phyloP scores from a whole-genome alignment of 2,797 vertebrate genomes.

The Limnodromus scolopaceus region DNA sequence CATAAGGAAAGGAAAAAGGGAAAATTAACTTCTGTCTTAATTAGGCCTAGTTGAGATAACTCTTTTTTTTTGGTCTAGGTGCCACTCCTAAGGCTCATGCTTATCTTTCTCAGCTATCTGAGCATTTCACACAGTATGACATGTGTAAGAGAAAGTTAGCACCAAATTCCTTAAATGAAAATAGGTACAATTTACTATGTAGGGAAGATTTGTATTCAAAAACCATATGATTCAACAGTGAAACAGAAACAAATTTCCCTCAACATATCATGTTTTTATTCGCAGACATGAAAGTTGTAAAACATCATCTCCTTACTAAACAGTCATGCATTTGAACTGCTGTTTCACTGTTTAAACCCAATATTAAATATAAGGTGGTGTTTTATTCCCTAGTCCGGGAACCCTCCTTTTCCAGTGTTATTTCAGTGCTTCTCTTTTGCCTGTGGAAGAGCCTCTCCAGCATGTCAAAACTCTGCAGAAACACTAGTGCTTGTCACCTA shows the following conservation, averaged over 20 bases:
- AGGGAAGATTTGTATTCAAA: not conserved
- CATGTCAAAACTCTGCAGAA: not conserved
- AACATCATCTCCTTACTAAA: not conserved
- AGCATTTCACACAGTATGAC: not conserved
- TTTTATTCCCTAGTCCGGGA: not conserved
- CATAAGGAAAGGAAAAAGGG: not conserved
- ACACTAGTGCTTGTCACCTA: not conserved
- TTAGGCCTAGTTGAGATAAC: not conserved
- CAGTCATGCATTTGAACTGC: not conserved
- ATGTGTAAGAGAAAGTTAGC: not conserved
- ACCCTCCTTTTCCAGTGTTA: not conserved
- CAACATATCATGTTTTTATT: not conserved
- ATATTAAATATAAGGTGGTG: not conserved
- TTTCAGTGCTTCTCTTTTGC: not conserved
- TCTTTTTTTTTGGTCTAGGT: not conserved
- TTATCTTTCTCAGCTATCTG: not conserved
- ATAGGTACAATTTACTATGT: not conserved
- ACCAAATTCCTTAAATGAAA: not conserved
- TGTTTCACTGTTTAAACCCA: not conserved
- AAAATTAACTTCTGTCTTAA: not conserved
- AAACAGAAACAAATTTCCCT: not conserved
- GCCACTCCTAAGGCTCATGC: not conserved
- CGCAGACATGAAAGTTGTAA: not conserved
- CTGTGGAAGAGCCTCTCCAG: not conserved
- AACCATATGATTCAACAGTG: not conserved